Conservation (phyloP, 2,113 vertebrate genomes). For the Australoheros scitulus region DNA sequence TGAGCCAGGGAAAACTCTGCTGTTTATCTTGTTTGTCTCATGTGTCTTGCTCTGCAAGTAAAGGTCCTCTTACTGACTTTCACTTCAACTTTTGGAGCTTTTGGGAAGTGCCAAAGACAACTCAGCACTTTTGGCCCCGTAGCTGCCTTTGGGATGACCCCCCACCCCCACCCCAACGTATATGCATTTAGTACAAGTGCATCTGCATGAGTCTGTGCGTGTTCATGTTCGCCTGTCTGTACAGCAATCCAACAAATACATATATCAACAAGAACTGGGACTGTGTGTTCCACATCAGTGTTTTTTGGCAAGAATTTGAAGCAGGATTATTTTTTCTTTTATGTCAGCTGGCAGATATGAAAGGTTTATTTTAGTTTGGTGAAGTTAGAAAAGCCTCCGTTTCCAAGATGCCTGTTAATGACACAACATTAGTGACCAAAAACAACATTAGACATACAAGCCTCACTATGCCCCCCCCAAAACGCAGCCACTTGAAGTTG, state of each 20-base stretch:
- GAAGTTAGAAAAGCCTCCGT: conserved; percentile 10
- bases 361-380: conserved; percentile 23
- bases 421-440: conserved; percentile 5
- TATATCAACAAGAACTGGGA: conserved; percentile 16
- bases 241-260: conserved; percentile 36
- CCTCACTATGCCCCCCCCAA: background rate
- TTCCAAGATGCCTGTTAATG: conserved; percentile 14
- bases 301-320: conserved; percentile 43
- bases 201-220: background rate
- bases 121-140: conserved; percentile 24
- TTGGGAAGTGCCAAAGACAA: conserved; percentile 13
- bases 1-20: background rate
- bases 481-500: conserved; percentile 2
- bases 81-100: conserved; percentile 39
- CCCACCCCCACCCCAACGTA: background rate
- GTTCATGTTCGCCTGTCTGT: conserved; percentile 6
- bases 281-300: conserved; percentile 23
- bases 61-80: conserved; percentile 14
- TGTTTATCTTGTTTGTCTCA: background rate
- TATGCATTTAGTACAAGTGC: background rate
- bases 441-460: conserved; percentile 8
- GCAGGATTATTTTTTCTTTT: background rate
- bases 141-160: background rate
- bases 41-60: conserved; percentile 5
- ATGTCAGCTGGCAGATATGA: conserved; percentile 19